Evolutionary conservation across 2,888 invertebrate species (phyloP).

Genomic region (Nudaria mundana): DNA sequence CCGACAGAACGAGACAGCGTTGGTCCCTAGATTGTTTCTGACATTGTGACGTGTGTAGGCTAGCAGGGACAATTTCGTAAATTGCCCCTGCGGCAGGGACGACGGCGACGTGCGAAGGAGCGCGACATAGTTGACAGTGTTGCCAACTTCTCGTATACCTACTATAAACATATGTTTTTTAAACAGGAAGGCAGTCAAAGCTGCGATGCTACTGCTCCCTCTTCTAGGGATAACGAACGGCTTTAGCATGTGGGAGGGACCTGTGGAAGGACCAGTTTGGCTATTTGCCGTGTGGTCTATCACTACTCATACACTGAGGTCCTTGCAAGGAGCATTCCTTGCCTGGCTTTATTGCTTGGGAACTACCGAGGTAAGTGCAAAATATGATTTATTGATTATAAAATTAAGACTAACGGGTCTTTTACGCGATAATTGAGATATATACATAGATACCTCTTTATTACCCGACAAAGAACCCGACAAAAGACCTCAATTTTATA

Average conservation of each 20-base stretch:
- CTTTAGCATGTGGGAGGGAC: constrained; percentile 86
- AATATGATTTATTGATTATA: background rate
- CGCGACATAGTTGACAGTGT: no score
- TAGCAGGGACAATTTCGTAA: no score
- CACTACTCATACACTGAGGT: constrained; percentile 88
- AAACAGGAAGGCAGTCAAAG: constrained; percentile 88
- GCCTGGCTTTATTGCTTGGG: constrained; percentile 91
- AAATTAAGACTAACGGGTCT: background rate
- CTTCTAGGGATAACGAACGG: constrained; percentile 90
- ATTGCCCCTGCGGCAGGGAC: no score
- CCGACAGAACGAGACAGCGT: no score
- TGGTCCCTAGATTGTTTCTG: no score
- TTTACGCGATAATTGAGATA: no score
- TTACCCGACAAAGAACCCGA: no score
- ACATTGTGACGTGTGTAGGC: no score
- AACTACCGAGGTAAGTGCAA: constrained; percentile 87
- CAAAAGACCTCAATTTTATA: no score
- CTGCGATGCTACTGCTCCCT: constrained; percentile 89
- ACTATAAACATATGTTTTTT: no score
- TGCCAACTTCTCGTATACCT: no score
- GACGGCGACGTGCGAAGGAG: no score
- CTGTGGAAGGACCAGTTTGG: constrained; percentile 84
- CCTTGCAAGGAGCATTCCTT: constrained; percentile 92
- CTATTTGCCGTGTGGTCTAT: constrained; percentile 91
- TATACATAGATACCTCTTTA: background rate